Base-by-base conservation (phyloP, 2,888 invertebrate species). In the Pristionchus arcanus region DNA sequence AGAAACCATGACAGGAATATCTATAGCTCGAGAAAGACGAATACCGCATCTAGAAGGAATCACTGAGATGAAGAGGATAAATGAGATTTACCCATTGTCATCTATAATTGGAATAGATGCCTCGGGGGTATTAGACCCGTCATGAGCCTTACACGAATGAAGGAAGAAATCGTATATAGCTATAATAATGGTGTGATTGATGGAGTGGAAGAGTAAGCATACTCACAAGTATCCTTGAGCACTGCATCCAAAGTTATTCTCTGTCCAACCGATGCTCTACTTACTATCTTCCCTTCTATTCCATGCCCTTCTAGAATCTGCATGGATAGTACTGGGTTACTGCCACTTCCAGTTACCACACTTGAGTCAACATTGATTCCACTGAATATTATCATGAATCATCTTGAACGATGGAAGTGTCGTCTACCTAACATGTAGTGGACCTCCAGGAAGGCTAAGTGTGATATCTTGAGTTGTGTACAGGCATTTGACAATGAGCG, bases 101-200 rank as follows among this genome's bases (percentile, higher is more conserved):
- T 95, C 94, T 55, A 95, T 91, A 49, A 95, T 93, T 87, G 91
- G 91, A 83, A 95, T 92, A 15, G 92, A 91, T 15, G 95, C 94
- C 77, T 95, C 95, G 16, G 94, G 92, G 16, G 92, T 92, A 87
- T 93, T 92, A 28, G 93, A 92, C 11, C 95, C 95, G 86, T 95
- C 95, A 88, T 95, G 94, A 42, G 95, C 94, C 89, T 93, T 92
- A 90, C 95, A 95, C n/a, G 94, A 94, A 90, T 95, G 94, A 1
- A 95, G 94, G 88, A 94, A 94, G 91, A 95, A 94, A 90, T 95
- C 95, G 89, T 94, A 94, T 87, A 94, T 94, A 11, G 94, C 95
- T 95, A 90, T 90, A 94, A 90, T 90, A 94, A 92, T 49, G 53
- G 25, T 49, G 49, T 59, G 34, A 59, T 74, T 90, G 34, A 55